These are phyloP conservation scores for Paragorgia papillata DNA, from an alignment of 92 coral and sea anemone species.

Conservation along the genomic window DNA sequence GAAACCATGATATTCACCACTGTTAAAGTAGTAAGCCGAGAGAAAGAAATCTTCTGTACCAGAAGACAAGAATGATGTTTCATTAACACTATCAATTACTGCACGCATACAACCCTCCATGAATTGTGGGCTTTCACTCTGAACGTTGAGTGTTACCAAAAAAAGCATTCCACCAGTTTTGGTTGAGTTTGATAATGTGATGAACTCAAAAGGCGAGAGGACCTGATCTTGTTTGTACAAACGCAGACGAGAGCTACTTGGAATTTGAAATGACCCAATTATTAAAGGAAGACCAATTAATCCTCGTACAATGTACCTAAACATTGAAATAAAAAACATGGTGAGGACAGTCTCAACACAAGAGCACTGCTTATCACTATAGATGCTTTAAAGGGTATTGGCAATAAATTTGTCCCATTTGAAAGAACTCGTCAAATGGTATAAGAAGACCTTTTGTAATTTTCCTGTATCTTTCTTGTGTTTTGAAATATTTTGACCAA, in stretches of 20 bases:
- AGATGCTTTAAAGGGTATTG: too few relatives aligned
- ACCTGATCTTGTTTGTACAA: constrained; percentile 39
- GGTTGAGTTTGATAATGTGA: constrained; percentile 26
- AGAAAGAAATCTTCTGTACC: constrained; percentile 63
- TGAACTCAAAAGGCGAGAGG: constrained; percentile 48
- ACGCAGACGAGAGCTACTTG: constrained; percentile 37
- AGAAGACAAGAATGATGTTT: constrained; percentile 56
- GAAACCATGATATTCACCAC: constrained; percentile 7
- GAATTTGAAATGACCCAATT: constrained; percentile 48
- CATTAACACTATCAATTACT: constrained; percentile 36
- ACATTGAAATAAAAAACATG: neutral
- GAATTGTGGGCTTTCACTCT: constrained; percentile 27
- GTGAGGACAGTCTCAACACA: neutral
- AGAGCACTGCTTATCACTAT: too few relatives aligned
- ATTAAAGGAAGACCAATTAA: constrained; percentile 38
- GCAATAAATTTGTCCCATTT: too few relatives aligned
- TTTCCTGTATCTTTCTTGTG: too few relatives aligned
- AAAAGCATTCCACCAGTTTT: constrained; percentile 45
- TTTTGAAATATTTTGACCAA: too few relatives aligned
- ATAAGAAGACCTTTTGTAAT: too few relatives aligned
- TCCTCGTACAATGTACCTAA: constrained; percentile 57
- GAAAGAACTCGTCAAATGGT: too few relatives aligned
- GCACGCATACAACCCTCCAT: constrained; percentile 63
- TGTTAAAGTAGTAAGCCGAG: constrained; percentile 56
- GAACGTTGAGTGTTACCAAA: constrained; percentile 44